A percentile compares a stretch with the other conserved stretches of the same genome.
Evolutionary conservation across 2,888 invertebrate species (phyloP).

Genomic region (Sialis fuliginosa): DNA sequence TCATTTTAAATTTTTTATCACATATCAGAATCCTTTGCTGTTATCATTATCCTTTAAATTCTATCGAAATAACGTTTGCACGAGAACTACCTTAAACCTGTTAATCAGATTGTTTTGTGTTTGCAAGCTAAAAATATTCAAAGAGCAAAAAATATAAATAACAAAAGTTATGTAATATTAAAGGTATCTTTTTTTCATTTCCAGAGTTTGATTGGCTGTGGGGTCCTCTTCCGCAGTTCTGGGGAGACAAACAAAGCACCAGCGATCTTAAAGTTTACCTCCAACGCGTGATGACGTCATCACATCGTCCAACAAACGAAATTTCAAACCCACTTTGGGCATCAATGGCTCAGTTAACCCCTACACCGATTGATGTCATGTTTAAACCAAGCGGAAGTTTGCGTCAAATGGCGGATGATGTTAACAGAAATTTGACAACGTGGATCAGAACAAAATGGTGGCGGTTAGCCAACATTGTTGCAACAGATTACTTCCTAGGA

Average conservation of each 20-base stretch:
- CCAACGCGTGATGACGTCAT: constrained; percentile 20
- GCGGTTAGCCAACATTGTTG: constrained; percentile 47
- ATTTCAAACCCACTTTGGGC: constrained; percentile 35
- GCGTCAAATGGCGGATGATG: constrained; percentile 41
- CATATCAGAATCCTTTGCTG: too few relatives aligned
- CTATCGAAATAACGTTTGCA: too few relatives aligned
- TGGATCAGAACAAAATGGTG: constrained; percentile 52
- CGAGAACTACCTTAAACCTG: too few relatives aligned
- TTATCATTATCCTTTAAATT: too few relatives aligned
- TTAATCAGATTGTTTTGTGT: too few relatives aligned
- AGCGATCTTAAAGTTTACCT: constrained; percentile 33
- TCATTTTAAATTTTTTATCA: too few relatives aligned
- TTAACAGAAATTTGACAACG: constrained; percentile 49
- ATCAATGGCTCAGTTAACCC: constrained; percentile 59
- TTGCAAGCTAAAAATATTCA: background rate
- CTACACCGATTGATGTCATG: constrained; percentile 41
- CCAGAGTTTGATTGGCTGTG: constrained; percentile 26
- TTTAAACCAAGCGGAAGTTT: constrained; percentile 40
- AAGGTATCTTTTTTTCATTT: background rate
- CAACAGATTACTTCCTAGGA: constrained; percentile 54
- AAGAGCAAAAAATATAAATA: background rate
- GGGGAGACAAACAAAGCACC: constrained; percentile 44
- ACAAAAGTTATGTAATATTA: background rate
- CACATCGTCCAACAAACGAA: constrained; percentile 25
- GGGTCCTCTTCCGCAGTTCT: constrained; percentile 39